Evolutionary conservation across 2,113 vertebrate species (phyloP), one percentile per base, ranked within the genome.

Genomic region (Panthera leo): DNA sequence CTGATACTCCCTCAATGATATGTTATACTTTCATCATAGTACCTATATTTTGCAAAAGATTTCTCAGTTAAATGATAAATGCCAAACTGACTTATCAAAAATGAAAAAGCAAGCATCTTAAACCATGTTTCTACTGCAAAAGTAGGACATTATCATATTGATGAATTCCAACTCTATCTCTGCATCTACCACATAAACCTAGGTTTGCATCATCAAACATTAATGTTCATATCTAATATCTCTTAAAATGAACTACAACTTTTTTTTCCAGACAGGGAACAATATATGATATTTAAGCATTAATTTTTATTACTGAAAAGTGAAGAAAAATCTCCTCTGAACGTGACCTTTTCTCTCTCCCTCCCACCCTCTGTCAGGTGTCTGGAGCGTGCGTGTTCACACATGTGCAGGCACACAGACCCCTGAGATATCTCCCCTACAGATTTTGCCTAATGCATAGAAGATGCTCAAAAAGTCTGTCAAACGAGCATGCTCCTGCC

Each of bases 51-150:
- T 78, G 36, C 58, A 96, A 96, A 92, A 89, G 12, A 58, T 39
- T 93, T 58, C 39, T 91, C 83, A 39, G 68, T 73, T 95, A 75
- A 94, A 82, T 84, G n/a, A 87, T 18, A 94, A 97, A 78, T 75
- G 12, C 39, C 3, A 92, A 53, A 58, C 2, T 94, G 61, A 92
- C 51, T 87, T 34, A 90, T 34, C 34, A 84, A 78, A 91, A 89
- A 48, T 58, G 14, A 76, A 85, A 91, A 79, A 51, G 11, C 29
- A 97, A 58, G 31, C 13, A 45, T 83, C 90, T 68, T 45, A 86
- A 97, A 21, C 39, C 65, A 36, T 71, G 34, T 83, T 93, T 48
- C 5, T n/a, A 65, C 11, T 63, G n/a, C 12, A 73, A 96, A 93
- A 91, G 65, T n/a, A 80, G 29, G 6, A 85, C 1, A 36, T 31